Evolutionary conservation across 2,113 vertebrate species (phyloP), one percentile per base, ranked within the genome.

Genomic region (Hydrolagus affinis): DNA sequence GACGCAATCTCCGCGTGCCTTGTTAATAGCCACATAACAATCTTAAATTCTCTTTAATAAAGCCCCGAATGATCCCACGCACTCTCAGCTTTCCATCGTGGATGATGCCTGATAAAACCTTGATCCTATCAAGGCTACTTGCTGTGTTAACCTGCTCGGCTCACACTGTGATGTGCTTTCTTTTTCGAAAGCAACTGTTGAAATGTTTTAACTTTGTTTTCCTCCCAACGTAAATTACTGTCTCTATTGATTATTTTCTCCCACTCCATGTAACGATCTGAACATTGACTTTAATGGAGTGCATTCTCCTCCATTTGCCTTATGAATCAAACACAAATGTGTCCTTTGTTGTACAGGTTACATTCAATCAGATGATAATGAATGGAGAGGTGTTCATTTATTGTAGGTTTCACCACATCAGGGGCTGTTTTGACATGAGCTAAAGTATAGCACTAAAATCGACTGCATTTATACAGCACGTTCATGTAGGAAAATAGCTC

Each of bases 191-290:
- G 60, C 30, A 66, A 66, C 30, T 66, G 66, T 83, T 83, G 78
- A 83, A 83, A 83, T 64, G 25, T 30, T 32, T 44, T 66, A 68
- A 83, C 60, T 66, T 83, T n/a, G n/a, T n/a, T 44, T 83, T 66
- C 78, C 30, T 83, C 30, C 15, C 78, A 66, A 11, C 62, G 32
- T 83, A 23, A 83, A 57, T 83, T 83, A 64, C 60, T 19, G 78
- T 68, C 57, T 83, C 14, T 28, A 68, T 83, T 68, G 78, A 83
- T 83, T 66, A 83, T 66, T 83, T 32, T 17, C 78, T 83, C 62
- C 78, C 62, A 66, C 60, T 30, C 78, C 78, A 21, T 83, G 62
- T 83, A 83, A 83, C 32, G 60, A 83, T 66, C 25, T 30, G 15
- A 66, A 66, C 62, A 68, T 28, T 25, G 78, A 19, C 28, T 32